A percentile compares a stretch with the other conserved stretches of the same genome.
Evolutionary conservation across 2,888 invertebrate genomes (phyloP).

Genomic region (Cantharis flavilabris): DNA sequence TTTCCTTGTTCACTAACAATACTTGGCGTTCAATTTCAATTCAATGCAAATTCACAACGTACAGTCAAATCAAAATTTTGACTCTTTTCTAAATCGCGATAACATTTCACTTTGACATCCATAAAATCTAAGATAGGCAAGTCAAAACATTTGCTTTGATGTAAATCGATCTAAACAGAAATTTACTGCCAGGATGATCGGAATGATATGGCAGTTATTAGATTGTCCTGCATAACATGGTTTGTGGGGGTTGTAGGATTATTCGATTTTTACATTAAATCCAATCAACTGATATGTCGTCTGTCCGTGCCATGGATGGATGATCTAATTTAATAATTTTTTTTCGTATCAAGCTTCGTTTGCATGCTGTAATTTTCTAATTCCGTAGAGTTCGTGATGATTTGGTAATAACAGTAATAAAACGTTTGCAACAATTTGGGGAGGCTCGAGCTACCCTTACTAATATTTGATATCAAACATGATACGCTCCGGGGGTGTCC

Average conservation of each 20-base stretch:
- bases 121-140: neutral
- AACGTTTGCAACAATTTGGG: slow-evolving; percentile 41
- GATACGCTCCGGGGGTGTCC: slow-evolving; percentile 37
- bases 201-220: slow-evolving; percentile 30
- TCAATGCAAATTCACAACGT: slow-evolving; percentile 48
- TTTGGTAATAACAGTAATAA: slow-evolving; percentile 43
- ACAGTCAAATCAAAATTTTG: slow-evolving; percentile 24
- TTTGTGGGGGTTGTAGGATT: slow-evolving; percentile 30
- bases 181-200: slow-evolving; percentile 9
- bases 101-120: neutral
- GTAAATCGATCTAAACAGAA: slow-evolving; percentile 5
- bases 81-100: neutral
- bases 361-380: neutral
- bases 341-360: neutral
- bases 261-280: slow-evolving; percentile 36
- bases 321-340: slow-evolving; percentile 26
- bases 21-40: slow-evolving; percentile 46
- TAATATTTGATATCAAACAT: slow-evolving; percentile 47
- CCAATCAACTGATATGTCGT: slow-evolving; percentile 32
- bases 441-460: slow-evolving; percentile 34
- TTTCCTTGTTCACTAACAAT: slow-evolving; percentile 50
- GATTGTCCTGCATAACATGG: slow-evolving; percentile 33
- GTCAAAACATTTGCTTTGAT: neutral
- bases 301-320: slow-evolving; percentile 17
- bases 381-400: slow-evolving; percentile 35